Base-by-base conservation (phyloP, 92 coral and sea anemone genomes). In the Zoanthus gigantus region DNA sequence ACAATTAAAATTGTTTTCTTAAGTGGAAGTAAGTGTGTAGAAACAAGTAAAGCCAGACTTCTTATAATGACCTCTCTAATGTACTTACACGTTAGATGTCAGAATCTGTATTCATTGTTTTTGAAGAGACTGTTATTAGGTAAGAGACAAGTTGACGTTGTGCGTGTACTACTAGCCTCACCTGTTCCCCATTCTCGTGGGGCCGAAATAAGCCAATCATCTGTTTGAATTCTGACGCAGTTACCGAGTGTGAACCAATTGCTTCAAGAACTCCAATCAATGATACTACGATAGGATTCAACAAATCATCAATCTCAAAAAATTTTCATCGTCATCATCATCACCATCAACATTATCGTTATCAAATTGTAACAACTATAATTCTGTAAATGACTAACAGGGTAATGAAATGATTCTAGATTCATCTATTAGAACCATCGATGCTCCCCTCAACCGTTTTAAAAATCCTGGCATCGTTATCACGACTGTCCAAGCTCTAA, bases 181-280 rank as follows among this genome's bases (percentile, higher is more conserved):
- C 99, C 94, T 93, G 93, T 48, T 90, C 65, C 63, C 93, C 98
- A 83, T 92, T 82, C 72, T 89, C 93, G 8, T 87, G 86, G 44
- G 99, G 98, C 78, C 92, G 69, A 48, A 97, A 92, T 66, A 97
- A 86, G 56, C 94, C 91, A 82, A 97, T 95, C 92, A 97, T 85
- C 87, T 92, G 95, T 48, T 95, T 96, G 72, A 97, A 93, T 79
- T 97, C 99, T 67, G 85, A 68, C 69, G 99, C 91, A 9, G 92
- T 94, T 84, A 97, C 98, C 32, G 99, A 97, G 76, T 92, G 96
- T 7, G 95, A 92, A 23, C 99, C 99, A 57, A 97, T 87, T 5
- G 91, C 97, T 78, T 97, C 99, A 58, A 97, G 88, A 50, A 94
- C 91, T 34, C 96, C 96, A 74, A 95, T 89, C 47, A 97, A 90